Evolutionary conservation across 2,888 invertebrate genomes (phyloP).

Genomic region (Notodonta dromedarius): DNA sequence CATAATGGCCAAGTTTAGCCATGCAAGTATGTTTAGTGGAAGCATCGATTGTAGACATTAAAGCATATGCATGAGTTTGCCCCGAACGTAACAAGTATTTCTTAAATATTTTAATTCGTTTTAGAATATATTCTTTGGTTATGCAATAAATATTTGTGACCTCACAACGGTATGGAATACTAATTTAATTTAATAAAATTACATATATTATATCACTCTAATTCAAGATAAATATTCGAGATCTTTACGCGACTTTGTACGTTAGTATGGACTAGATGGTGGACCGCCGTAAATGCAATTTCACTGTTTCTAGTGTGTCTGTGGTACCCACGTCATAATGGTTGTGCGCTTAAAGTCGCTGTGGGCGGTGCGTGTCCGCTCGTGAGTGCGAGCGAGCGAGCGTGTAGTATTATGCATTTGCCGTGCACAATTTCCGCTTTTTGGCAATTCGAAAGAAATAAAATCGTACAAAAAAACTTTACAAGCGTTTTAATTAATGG

Average conservation of each 20-base stretch:
- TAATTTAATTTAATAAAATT: neutral
- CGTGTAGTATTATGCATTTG: neutral
- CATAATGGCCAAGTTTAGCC: too few species aligned
- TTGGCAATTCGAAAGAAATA: neutral
- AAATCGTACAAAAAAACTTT: too few species aligned
- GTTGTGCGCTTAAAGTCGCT: neutral
- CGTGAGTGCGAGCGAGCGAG: neutral
- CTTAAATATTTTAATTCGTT: slow-evolving; percentile 16
- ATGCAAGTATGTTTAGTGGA: too few species aligned
- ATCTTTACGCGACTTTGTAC: slow-evolving; percentile 16
- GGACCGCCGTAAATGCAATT: slow-evolving; percentile 12
- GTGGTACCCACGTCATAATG: neutral
- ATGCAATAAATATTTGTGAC: slow-evolving; percentile 29
- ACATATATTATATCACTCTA: neutral
- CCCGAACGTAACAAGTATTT: neutral
- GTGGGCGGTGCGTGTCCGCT: neutral
- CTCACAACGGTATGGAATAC: neutral
- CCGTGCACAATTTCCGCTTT: neutral
- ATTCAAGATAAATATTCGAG: neutral
- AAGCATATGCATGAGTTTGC: neutral
- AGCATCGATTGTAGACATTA: too few species aligned
- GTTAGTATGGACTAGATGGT: slow-evolving; percentile 30
- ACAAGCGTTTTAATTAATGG: too few species aligned
- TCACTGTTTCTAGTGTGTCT: slow-evolving; percentile 1
- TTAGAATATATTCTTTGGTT: slow-evolving; percentile 35